These are phyloP conservation scores for Phalloptychus januarius DNA, from an alignment of 2,797 vertebrate genomes.

Conservation along the genomic window DNA sequence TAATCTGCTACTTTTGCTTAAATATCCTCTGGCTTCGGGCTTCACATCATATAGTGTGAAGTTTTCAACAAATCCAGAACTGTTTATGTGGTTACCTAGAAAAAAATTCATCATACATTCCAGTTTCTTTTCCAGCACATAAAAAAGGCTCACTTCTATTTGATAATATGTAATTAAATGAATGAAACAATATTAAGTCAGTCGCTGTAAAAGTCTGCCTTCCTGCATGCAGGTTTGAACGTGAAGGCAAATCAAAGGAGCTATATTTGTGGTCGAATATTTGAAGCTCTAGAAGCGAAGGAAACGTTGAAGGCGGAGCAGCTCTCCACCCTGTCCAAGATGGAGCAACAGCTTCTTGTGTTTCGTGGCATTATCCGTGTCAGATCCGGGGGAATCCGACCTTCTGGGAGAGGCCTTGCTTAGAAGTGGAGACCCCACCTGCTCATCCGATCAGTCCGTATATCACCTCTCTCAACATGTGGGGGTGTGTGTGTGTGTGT, in stretches of 20 bases:
- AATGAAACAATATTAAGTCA: not conserved
- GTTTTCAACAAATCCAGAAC: not conserved
- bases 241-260: conserved; percentile 1
- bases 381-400: conserved; percentile 12
- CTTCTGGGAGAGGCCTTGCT: conserved; percentile 57
- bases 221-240: not conserved
- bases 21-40: not conserved
- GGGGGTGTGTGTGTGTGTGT: conserved; percentile 19
- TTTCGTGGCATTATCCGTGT: conserved; percentile 36
- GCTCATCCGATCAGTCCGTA: conserved; percentile 49
- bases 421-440: conserved; percentile 54
- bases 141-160: not conserved
- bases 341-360: conserved; percentile 54
- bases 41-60: not conserved
- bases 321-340: conserved; percentile 16
- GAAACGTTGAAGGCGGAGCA: conserved; percentile 30
- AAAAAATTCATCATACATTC: not conserved
- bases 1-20: not conserved
- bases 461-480: conserved; percentile 40
- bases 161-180: not conserved
- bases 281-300: conserved; percentile 20
- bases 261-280: not conserved
- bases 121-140: not conserved
- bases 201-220: not conserved
- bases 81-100: not conserved